Conservation (phyloP, 2,888 invertebrate genomes). For the Idaea aversata region DNA sequence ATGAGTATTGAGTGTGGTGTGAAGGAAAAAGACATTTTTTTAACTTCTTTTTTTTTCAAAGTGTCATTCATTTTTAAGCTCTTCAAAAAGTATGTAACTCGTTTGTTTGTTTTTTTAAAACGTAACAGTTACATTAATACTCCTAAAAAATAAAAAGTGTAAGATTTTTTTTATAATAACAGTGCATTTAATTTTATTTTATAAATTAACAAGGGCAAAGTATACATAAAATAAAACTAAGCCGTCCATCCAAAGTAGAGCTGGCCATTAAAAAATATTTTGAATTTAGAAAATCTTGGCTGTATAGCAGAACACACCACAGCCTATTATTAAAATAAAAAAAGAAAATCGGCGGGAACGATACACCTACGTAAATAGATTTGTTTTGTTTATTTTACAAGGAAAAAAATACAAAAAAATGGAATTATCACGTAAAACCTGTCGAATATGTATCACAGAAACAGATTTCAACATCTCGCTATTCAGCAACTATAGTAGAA, state of each 20-base stretch:
- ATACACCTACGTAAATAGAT: slow-evolving; percentile 15
- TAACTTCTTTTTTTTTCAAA: neutral
- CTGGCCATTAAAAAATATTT: neutral
- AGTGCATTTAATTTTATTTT: neutral
- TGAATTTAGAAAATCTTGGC: neutral
- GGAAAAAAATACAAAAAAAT: slow-evolving; percentile 37
- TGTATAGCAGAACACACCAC: slow-evolving; percentile 25
- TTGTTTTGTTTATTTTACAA: neutral
- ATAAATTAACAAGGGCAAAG: slow-evolving; percentile 44
- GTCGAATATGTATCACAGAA: slow-evolving; percentile 62
- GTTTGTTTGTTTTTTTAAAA: neutral
- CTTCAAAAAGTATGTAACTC: too few species aligned
- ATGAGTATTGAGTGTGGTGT: neutral
- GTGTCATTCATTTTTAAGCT: neutral
- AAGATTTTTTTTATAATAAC: neutral
- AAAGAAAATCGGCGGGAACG: slow-evolving; percentile 33
- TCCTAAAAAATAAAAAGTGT: neutral
- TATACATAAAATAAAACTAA: slow-evolving; percentile 56
- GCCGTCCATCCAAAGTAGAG: slow-evolving; percentile 53
- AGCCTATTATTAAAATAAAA: slow-evolving; percentile 6
- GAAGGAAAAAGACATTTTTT: neutral
- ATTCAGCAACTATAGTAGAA: slow-evolving; percentile 55
- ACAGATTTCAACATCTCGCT: slow-evolving; percentile 65
- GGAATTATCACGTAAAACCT: slow-evolving; percentile 57
- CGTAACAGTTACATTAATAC: neutral